A percentile compares a stretch with the other conserved stretches of the same genome.
phyloP scores from a whole-genome alignment of 2,797 vertebrate species.

The Orestias chungarensis region DNA sequence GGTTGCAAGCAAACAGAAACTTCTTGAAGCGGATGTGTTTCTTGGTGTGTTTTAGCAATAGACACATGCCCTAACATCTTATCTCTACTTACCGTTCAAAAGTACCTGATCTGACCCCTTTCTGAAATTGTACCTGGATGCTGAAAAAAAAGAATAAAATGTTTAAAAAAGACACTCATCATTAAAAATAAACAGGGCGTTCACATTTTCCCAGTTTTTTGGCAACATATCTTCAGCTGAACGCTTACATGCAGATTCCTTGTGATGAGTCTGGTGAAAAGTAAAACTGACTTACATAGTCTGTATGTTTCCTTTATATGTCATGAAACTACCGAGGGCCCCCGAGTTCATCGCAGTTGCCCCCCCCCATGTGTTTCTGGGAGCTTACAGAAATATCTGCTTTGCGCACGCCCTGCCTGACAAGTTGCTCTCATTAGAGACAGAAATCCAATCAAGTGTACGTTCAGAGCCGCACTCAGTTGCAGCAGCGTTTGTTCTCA shows the following conservation, averaged over 20 bases:
- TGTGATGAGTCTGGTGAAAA: slow-evolving; percentile 1
- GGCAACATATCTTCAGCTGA: background rate
- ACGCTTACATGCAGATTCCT: background rate
- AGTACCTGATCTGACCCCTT: no score
- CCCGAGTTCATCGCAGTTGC: slow-evolving; percentile 18
- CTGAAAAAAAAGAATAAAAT: background rate
- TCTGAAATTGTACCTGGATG: no score
- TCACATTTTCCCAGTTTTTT: background rate
- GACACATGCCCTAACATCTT: no score
- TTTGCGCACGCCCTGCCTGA: slow-evolving; percentile 30
- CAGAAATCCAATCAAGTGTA: slow-evolving; percentile 48
- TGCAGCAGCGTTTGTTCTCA: slow-evolving; percentile 13
- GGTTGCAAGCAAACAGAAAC: no score
- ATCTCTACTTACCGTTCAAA: no score
- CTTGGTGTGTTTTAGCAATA: no score
- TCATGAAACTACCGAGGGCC: slow-evolving; percentile 4
- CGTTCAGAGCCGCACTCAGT: slow-evolving; percentile 22
- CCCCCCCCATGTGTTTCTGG: slow-evolving; percentile 14
- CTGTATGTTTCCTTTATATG: slow-evolving; percentile 15
- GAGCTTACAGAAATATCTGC: slow-evolving; percentile 20
- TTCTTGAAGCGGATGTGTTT: no score
- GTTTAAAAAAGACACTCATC: background rate
- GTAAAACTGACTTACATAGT: background rate
- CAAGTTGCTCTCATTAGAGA: slow-evolving; percentile 56
- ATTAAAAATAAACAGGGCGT: background rate